Percentiles rank a stretch among this genome's conserved stretches.
Conservation (phyloP, 1,140 invertebrate species). For the Dolichoris vasculosae region DNA sequence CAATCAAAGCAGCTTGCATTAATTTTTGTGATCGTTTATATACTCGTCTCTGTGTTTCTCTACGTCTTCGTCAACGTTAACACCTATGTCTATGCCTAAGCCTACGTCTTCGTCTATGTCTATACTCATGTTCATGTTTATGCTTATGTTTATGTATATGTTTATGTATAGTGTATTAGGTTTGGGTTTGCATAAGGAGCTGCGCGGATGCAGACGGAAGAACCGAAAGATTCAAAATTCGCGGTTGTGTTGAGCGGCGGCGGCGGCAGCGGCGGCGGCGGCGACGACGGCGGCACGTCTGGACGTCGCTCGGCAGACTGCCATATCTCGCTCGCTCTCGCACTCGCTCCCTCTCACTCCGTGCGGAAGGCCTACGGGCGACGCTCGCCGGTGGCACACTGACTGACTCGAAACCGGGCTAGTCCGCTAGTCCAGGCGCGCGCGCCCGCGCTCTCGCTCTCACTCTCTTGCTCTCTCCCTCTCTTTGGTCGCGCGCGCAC, state of each 20-base stretch:
- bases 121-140: background rate
- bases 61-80: background rate
- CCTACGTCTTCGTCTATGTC: background rate
- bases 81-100: background rate
- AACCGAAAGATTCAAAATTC: slow-evolving; percentile 22
- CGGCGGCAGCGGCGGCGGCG: background rate
- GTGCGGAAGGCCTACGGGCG: slow-evolving; percentile 60
- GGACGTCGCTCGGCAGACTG: slow-evolving; percentile 32
- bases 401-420: slow-evolving; percentile 73
- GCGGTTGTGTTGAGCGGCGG: slow-evolving; percentile 13
- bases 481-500: slow-evolving; percentile 41
- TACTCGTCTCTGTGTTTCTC: background rate
- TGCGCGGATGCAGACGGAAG: background rate
- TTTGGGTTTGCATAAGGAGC: background rate
- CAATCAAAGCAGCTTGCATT: background rate
- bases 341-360: slow-evolving; percentile 46
- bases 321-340: slow-evolving; percentile 39
- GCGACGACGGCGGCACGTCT: slow-evolving; percentile 1
- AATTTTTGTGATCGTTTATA: background rate
- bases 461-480: slow-evolving; percentile 55
- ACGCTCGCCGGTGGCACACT: slow-evolving; percentile 73
- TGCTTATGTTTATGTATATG: background rate
- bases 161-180: background rate
- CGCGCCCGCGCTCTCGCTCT: slow-evolving; percentile 62
- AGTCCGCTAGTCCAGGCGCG: slow-evolving; percentile 71